Conservation (phyloP, 2,113 vertebrate species). For the Oxyura jamaicensis region DNA sequence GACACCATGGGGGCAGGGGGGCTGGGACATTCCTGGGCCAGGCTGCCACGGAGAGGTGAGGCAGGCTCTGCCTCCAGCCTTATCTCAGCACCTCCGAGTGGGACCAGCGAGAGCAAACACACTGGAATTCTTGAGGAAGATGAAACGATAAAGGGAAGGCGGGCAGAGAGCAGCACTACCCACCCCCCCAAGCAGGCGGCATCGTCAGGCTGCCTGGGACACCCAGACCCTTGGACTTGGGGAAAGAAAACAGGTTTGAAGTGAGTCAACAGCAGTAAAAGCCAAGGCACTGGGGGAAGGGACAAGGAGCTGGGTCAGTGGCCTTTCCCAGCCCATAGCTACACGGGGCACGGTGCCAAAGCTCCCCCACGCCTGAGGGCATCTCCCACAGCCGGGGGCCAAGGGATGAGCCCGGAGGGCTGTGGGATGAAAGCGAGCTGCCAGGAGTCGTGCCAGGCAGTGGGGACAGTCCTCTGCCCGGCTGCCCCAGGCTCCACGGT, state of each 20-base stretch:
- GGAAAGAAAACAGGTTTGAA: slow-evolving; percentile 72
- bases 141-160: slow-evolving; percentile 72
- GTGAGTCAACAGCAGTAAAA: slow-evolving; percentile 73
- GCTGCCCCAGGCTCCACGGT: neutral
- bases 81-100: slow-evolving; percentile 70
- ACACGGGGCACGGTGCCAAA: neutral
- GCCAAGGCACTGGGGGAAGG: slow-evolving; percentile 48
- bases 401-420: neutral
- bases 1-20: slow-evolving; percentile 31
- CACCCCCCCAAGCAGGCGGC: slow-evolving; percentile 56
- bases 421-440: neutral
- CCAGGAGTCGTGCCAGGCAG: neutral
- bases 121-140: slow-evolving; percentile 77
- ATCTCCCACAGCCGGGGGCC: neutral
- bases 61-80: slow-evolving; percentile 56
- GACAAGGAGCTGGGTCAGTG: slow-evolving; percentile 50
- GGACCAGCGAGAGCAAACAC: slow-evolving; percentile 73
- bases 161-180: slow-evolving; percentile 45
- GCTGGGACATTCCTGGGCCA: slow-evolving; percentile 55
- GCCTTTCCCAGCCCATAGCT: slow-evolving; percentile 35
- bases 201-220: slow-evolving; percentile 70
- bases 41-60: slow-evolving; percentile 36
- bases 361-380: neutral
- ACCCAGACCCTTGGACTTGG: slow-evolving; percentile 78
- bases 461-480: neutral